Conservation (phyloP, 2,797 vertebrate genomes). For the Chloroceryle amazona region DNA sequence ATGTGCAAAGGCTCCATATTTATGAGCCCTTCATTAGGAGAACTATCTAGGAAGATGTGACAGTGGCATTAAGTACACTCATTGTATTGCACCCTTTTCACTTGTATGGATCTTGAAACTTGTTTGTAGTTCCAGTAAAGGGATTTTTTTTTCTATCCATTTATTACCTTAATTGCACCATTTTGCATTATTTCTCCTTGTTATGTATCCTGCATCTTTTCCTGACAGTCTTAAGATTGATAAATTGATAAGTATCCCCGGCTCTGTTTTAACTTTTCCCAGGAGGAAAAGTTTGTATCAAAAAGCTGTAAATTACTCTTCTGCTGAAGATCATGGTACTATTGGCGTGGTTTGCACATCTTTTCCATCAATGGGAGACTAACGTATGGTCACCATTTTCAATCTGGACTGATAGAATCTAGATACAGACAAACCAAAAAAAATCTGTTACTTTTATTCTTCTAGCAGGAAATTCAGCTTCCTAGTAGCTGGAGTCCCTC, state of each 20-base stretch:
- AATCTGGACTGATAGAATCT: background rate
- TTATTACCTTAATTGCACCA: background rate
- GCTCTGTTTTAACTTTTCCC: background rate
- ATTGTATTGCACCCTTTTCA: background rate
- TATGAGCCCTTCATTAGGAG: background rate
- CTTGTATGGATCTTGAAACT: background rate
- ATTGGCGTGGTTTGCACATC: background rate
- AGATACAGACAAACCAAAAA: background rate
- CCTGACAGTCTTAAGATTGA: background rate
- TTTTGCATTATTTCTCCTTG: background rate
- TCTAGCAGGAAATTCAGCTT: background rate
- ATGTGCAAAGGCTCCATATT: background rate
- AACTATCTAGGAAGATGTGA: background rate
- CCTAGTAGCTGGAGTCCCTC: background rate
- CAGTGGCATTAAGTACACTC: background rate
- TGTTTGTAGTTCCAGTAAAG: background rate
- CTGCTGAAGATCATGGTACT: background rate
- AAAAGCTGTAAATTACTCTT: background rate
- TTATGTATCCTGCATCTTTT: background rate
- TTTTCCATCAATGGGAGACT: background rate
- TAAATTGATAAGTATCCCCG: background rate
- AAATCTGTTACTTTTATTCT: background rate
- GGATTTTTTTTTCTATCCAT: background rate
- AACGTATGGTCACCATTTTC: background rate
- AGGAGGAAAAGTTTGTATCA: background rate